A percentile compares a stretch with the other conserved stretches of the same genome.
These are phyloP conservation scores for Pitta sordida DNA, from an alignment of 2,113 vertebrate species.

Conservation along the genomic window DNA sequence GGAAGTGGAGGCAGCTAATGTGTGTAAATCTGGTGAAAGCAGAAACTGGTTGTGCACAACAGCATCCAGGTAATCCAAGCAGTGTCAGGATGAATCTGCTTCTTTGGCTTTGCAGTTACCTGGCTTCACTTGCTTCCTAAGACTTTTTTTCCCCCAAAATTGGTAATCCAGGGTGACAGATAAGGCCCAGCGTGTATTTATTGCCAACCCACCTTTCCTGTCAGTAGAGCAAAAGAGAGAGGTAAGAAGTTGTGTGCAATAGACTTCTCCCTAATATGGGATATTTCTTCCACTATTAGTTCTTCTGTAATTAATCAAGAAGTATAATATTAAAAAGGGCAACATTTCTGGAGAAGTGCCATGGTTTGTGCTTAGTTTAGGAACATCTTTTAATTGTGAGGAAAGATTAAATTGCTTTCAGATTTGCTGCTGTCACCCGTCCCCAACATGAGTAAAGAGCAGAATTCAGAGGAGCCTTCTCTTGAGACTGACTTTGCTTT, in stretches of 20 bases:
- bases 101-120: neutral
- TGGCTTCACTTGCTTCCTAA: neutral
- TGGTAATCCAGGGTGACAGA: neutral
- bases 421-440: slow-evolving; percentile 9
- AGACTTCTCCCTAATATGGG: neutral
- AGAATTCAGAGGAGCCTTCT: neutral
- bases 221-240: neutral
- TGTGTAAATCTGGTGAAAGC: neutral
- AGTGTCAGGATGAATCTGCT: neutral
- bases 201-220: neutral
- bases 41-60: neutral
- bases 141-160: neutral
- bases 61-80: neutral
- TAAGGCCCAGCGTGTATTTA: neutral
- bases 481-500: neutral
- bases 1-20: neutral
- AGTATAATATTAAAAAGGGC: neutral
- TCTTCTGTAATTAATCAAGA: neutral
- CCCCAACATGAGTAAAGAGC: neutral
- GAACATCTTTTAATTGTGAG: neutral
- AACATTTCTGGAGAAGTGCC: neutral
- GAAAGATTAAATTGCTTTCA: slow-evolving; percentile 13
- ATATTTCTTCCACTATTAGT: neutral
- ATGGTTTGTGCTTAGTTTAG: neutral
- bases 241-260: neutral